Evolutionary conservation across 2,797 vertebrate genomes (phyloP).

Genomic region (Simalia tracyae): DNA sequence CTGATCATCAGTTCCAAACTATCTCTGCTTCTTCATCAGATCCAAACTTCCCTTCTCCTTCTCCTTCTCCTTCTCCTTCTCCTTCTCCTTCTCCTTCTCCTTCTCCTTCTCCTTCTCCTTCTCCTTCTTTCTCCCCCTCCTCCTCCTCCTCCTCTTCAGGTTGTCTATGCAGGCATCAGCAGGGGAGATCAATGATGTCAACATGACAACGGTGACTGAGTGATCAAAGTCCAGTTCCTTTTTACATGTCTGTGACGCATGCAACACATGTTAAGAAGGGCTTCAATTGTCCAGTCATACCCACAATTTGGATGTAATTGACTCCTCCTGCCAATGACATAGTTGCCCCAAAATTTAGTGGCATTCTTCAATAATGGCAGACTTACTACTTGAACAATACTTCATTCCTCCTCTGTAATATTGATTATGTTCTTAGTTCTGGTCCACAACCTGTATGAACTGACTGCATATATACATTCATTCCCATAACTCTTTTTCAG

Average conservation of each 20-base stretch:
- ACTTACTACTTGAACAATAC: background rate
- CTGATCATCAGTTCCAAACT: background rate
- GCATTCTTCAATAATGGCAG: background rate
- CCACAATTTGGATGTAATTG: background rate
- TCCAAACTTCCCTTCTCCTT: no score
- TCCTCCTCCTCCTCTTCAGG: background rate
- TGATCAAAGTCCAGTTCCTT: background rate
- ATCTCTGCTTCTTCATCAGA: background rate
- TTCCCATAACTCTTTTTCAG: background rate
- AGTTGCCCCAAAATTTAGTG: background rate
- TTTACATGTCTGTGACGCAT: background rate
- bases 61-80: no score
- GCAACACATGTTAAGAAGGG: background rate
- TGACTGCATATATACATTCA: background rate
- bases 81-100: background rate
- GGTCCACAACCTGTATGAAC: background rate
- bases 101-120: no score
- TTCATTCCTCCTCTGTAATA: background rate
- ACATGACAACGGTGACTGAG: background rate
- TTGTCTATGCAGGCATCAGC: background rate
- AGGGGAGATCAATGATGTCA: background rate
- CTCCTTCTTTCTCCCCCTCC: no score
- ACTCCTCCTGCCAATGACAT: background rate
- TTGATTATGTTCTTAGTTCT: background rate
- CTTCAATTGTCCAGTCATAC: background rate